Base-by-base conservation (phyloP, 2,888 invertebrate species). In the Latheticus oryzae region DNA sequence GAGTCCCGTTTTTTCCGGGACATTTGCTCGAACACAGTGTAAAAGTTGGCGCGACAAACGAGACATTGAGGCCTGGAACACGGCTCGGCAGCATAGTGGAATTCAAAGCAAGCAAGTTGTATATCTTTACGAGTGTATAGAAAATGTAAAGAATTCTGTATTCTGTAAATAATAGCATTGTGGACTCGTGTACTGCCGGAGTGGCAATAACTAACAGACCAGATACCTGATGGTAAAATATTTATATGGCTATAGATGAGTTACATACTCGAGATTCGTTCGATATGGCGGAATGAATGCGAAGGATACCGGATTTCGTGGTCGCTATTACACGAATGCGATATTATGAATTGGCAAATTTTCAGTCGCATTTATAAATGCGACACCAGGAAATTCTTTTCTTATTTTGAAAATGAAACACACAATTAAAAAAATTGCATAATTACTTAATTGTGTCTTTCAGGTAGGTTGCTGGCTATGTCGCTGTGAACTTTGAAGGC, bases 141-240 rank as follows among this genome's bases (percentile, higher is more conserved):
- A 71, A 74, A 73, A 75, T 72, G 74, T 67, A 64, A 65, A 63
- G 74, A 75, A 76, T 76, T 72, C 71, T 74, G 76, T 75, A 74
- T 72, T 72, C 71, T 64, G 74, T 76, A 73, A 76, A 75, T 76
- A 74, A 76, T 76, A 72, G 75, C 74, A 75, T 74, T 76, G 75
- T 75, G 70, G 68, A 72, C 66, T 71, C 74, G 70, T 75, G 76
- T 75, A 74, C 70, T 61, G 63, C 61, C 66, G 66, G 65, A 65
- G 68, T 68, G 71, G 71, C 68, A 70, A 72, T 72, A 73, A 74
- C 73, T 73, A 72, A 70, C 69, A 67, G 65, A 58, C 66, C 61
- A 66, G 61, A 68, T 67, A 68, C 62, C 67, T 66, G 64, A 67
- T 66, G 68, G 68, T 73, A 70, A 72, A 73, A 73, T 73, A 73